These are phyloP conservation scores for Spilogale gracilis DNA, from an alignment of 2,113 vertebrate species.

Conservation along the genomic window DNA sequence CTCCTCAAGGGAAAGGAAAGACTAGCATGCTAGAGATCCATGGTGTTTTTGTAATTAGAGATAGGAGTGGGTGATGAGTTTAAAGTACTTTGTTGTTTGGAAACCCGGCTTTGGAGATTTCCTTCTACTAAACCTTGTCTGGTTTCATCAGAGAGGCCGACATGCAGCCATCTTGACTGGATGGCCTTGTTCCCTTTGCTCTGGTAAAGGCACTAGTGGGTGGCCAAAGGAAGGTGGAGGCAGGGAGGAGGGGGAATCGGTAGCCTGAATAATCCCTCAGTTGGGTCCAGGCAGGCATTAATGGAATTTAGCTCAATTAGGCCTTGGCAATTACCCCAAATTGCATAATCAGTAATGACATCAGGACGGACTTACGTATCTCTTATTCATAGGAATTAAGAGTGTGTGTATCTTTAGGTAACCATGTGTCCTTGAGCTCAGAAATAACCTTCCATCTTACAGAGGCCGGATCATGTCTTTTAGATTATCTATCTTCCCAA, in stretches of 20 bases:
- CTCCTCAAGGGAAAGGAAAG: neutral
- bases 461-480: neutral
- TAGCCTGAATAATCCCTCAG: neutral
- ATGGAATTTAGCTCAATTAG: neutral
- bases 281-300: neutral
- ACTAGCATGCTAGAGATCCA: neutral
- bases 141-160: neutral
- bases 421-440: neutral
- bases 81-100: neutral
- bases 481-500: neutral
- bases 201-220: fast-evolving
- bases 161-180: no score
- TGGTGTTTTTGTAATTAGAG: neutral
- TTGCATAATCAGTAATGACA: neutral
- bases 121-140: neutral
- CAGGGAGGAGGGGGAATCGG: neutral
- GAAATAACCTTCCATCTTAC: neutral
- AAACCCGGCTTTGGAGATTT: neutral
- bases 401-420: neutral
- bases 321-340: neutral
- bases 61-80: neutral
- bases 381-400: neutral
- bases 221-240: neutral
- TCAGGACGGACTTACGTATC: neutral
- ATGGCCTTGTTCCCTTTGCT: neutral